Evolutionary conservation across 2,797 vertebrate species (phyloP).

Genomic region (Anniella stebbinsi): DNA sequence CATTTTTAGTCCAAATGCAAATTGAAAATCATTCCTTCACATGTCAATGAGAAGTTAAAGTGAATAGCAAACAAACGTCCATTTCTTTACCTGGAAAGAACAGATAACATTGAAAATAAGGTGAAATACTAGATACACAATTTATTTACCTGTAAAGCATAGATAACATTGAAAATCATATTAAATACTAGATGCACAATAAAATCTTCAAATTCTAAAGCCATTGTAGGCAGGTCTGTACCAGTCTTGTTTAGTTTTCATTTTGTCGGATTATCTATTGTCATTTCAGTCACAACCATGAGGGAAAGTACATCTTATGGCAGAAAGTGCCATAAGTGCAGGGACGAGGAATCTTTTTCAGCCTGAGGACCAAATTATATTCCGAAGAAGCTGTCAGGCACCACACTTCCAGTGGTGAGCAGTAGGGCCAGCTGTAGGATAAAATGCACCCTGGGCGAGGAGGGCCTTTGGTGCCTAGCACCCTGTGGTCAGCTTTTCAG

Average conservation of each 20-base stretch:
- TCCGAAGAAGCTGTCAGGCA: too few relatives aligned
- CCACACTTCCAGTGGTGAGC: too few relatives aligned
- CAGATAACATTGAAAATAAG: constrained; percentile 62
- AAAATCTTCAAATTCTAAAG: not conserved
- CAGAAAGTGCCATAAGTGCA: not conserved
- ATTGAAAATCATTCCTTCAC: constrained; percentile 76
- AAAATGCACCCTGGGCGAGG: too few relatives aligned
- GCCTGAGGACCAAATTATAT: too few relatives aligned
- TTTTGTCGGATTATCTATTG: not conserved
- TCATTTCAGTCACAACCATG: not conserved
- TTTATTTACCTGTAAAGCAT: constrained; percentile 84
- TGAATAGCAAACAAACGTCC: constrained; percentile 84
- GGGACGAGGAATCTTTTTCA: too few relatives aligned
- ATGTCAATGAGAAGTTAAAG: constrained; percentile 82
- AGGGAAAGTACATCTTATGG: not conserved
- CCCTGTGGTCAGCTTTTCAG: too few relatives aligned
- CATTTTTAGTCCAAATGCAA: constrained; percentile 85
- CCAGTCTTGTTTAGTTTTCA: not conserved
- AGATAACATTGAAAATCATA: constrained; percentile 62
- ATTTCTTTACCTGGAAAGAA: constrained; percentile 87
- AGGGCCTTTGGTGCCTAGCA: too few relatives aligned
- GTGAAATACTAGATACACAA: not conserved
- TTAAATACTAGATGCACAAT: not conserved
- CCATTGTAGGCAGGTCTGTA: not conserved
- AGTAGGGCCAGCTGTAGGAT: too few relatives aligned